Conservation (phyloP, 92 coral and sea anemone genomes). For the Bergia sp. region DNA sequence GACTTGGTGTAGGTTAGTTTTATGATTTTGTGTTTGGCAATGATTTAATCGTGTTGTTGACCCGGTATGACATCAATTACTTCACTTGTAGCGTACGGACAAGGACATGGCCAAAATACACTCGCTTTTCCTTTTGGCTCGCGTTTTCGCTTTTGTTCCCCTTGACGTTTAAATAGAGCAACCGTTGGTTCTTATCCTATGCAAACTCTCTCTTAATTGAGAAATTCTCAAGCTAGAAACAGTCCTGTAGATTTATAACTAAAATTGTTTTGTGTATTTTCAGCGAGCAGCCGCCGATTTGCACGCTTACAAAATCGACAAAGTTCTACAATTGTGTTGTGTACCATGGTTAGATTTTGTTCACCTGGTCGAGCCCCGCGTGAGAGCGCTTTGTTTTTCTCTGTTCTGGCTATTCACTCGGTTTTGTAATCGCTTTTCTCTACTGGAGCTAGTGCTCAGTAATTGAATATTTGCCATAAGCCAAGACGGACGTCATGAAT, state of each 20-base stretch:
- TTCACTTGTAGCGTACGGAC: conserved; percentile 93
- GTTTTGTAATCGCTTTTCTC: conserved; percentile 37
- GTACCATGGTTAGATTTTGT: conserved; percentile 63
- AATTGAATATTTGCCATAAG: conserved; percentile 66
- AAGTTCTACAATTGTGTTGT: conserved; percentile 62
- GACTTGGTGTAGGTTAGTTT: conserved; percentile 97
- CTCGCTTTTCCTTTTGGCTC: conserved; percentile 77
- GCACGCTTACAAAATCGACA: conserved; percentile 98
- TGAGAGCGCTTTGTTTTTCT: conserved; percentile 73
- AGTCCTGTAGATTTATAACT: conserved; percentile 62
- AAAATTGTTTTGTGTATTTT: conserved; percentile 87
- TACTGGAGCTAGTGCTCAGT: conserved; percentile 50
- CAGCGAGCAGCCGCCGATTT: conserved; percentile 95
- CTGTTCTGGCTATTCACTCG: conserved; percentile 35
- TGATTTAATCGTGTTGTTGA: conserved; percentile 94
- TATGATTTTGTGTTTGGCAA: conserved; percentile 86
- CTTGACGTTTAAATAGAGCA: conserved; percentile 90
- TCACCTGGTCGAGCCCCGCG: conserved; percentile 78
- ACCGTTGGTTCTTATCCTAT: conserved; percentile 68
- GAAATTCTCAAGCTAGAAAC: conserved; percentile 63
- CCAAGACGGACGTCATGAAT: conserved; percentile 59
- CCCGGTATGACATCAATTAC: conserved; percentile 96
- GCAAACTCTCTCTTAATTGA: conserved; percentile 61
- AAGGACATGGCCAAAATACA: conserved; percentile 89
- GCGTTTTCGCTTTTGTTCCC: conserved; percentile 93